Percentiles rank a stretch among this genome's conserved stretches.
Evolutionary conservation across 1,140 invertebrate species (phyloP).

Genomic region (Himalopsyche phryganea): DNA sequence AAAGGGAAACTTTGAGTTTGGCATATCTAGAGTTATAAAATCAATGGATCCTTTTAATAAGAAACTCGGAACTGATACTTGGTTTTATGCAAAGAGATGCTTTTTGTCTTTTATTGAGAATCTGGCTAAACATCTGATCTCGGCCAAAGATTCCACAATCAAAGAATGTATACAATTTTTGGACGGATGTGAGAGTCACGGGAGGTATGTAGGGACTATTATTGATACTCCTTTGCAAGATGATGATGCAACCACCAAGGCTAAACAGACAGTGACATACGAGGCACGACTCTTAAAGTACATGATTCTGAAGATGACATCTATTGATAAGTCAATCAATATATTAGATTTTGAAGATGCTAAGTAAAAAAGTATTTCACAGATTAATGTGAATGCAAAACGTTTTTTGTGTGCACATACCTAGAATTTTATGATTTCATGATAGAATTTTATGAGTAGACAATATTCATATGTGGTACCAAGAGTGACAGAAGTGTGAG

Average conservation of each 20-base stretch:
- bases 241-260: conserved; percentile 63
- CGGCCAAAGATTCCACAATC: conserved; percentile 82
- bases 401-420: too few relatives aligned
- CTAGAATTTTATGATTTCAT: too few relatives aligned
- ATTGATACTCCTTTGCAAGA: conserved; percentile 80
- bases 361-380: conserved; percentile 38
- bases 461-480: too few relatives aligned
- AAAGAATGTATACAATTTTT: conserved; percentile 90
- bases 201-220: conserved; percentile 77
- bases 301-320: conserved; percentile 71
- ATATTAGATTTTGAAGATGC: conserved; percentile 53
- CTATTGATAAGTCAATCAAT: conserved; percentile 49
- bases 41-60: conserved; percentile 94
- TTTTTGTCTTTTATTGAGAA: conserved; percentile 92
- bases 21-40: conserved; percentile 95
- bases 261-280: conserved; percentile 90
- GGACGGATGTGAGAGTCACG: conserved; percentile 88
- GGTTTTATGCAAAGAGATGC: conserved; percentile 96
- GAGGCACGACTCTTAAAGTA: conserved; percentile 85
- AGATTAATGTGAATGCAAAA: too few relatives aligned
- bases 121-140: conserved; percentile 86
- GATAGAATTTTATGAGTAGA: too few relatives aligned
- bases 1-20: conserved; percentile 99
- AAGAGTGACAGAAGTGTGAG: too few relatives aligned
- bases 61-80: conserved; percentile 93